Base-by-base conservation (phyloP, 1,140 invertebrate species). In the Drosophila cardini region DNA sequence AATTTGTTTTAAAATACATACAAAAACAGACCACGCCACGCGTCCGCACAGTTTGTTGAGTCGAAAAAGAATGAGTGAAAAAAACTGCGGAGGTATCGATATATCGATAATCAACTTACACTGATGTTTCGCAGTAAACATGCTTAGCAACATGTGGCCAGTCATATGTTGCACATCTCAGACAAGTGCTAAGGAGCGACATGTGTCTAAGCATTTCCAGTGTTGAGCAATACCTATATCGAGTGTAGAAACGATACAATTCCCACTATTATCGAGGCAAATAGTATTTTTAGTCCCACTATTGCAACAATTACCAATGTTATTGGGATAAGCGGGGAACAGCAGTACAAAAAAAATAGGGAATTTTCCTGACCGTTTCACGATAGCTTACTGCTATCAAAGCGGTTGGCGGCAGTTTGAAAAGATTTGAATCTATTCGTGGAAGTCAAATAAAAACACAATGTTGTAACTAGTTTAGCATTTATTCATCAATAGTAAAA, bases 401-500 rank as follows among this genome's bases (percentile, higher is more conserved):
- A 3, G 21, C 3, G 5, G 21, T 26, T 26, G 21, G 21, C 21
- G 21, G 4, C 21, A 26, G 21, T 26, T 26, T 26, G 1, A 21
- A 21, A 21, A 1, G 21, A 21, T n/a, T n/a, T n/a, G n/a, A n/a
- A n/a, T n/a, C n/a, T n/a, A n/a, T n/a, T n/a, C n/a, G 21, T 3
- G 21, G 0, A 55, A 56, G 11, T 9, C 8, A 46, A 55, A 70
- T 30, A 42, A 70, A 58, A 36, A 40, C 26, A 9, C 15, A 2
- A 16, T 11, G 45, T 68, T 67, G 21, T 16, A 72, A 79, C 62
- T 77, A 67, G 10, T 72, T 61, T 57, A 72, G 46, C 60, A 57
- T 86, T 87, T 83, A 86, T 86, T 86, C 64, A 67, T 70, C 43
- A 73, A 71, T 87, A 82, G 4, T 26, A 87, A 83, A 87, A 67